phyloP scores from a whole-genome alignment of 1,140 invertebrate species.

The Tetramorium simillimum region DNA sequence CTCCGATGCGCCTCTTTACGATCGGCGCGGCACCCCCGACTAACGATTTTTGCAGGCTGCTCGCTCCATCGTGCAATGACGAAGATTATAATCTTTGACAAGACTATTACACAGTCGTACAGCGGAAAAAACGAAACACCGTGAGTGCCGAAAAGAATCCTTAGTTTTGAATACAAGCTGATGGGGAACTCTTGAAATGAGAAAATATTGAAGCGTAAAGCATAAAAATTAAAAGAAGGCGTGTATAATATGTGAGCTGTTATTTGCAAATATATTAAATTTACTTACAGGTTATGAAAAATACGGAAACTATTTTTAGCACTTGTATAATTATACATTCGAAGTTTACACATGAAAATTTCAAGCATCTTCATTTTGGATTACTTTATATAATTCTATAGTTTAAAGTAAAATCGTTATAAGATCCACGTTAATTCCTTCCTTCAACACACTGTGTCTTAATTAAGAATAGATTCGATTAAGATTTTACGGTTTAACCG shows the following conservation, averaged over 20 bases:
- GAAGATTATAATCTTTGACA: background rate
- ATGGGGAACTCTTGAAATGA: background rate
- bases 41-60: conserved; percentile 65
- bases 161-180: background rate
- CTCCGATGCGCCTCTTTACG: conserved; percentile 64
- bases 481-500: conserved; percentile 20
- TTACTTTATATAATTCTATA: background rate
- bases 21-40: conserved; percentile 35
- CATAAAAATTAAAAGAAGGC: background rate
- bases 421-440: background rate
- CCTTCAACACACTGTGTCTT: background rate
- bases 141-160: background rate
- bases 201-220: background rate
- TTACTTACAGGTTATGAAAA: background rate
- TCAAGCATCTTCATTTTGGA: background rate
- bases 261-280: background rate
- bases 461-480: conserved; percentile 9
- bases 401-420: background rate
- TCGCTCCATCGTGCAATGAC: background rate
- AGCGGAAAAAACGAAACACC: background rate
- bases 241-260: background rate
- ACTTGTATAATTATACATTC: background rate
- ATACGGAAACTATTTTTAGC: background rate
- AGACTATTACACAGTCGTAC: background rate
- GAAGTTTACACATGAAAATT: background rate